Evolutionary conservation across 2,797 vertebrate species (phyloP), one percentile per base, ranked within the genome.

Genomic region (Hydrocynus forskahlii): DNA sequence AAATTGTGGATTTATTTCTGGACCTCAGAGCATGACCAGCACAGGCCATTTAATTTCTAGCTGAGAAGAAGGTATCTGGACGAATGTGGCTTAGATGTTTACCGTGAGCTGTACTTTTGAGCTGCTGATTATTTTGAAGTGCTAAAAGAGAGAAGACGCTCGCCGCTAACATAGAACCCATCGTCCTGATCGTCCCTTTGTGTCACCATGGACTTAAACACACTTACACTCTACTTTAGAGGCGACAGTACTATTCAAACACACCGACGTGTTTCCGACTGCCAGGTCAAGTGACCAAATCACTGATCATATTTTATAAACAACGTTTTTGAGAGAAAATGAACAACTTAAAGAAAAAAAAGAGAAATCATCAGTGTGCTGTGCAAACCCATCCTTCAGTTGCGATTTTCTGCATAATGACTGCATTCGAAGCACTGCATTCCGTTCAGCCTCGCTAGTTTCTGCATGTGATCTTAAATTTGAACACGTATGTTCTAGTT

Each of bases 401-500:
- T 85, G 76, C 68, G 71, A 75, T 86, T 78, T 81, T 83, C 57
- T 80, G 69, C 72, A 78, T 83, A 81, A 85, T 87, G 69, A 87
- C 72, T 76, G 63, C 67, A 89, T 87, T 23, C 84, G 77, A 83
- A 83, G 68, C 87, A 86, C 83, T 82, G 81, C 88, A 89, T 92
- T 93, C 87, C 92, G 91, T 89, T 91, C 89, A 92, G 94, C 93
- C 94, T 93, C 92, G 95, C 96, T 96, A 94, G 92, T 96, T 94
- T 89, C 93, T 97, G 97, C 96, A 97, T 97, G 96, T 95, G 92
- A 91, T 85, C 89, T 90, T 94, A 87, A 88, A 93, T 94, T 92
- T 91, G 84, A 89, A 92, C 89, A 91, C 95, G 92, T 95, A 94
- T 91, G 94, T 93, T 93, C 94, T 94, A 93, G 95, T 90, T 94